These are phyloP conservation scores for Aplocera efformata DNA, from an alignment of 2,888 invertebrate species.

Conservation along the genomic window DNA sequence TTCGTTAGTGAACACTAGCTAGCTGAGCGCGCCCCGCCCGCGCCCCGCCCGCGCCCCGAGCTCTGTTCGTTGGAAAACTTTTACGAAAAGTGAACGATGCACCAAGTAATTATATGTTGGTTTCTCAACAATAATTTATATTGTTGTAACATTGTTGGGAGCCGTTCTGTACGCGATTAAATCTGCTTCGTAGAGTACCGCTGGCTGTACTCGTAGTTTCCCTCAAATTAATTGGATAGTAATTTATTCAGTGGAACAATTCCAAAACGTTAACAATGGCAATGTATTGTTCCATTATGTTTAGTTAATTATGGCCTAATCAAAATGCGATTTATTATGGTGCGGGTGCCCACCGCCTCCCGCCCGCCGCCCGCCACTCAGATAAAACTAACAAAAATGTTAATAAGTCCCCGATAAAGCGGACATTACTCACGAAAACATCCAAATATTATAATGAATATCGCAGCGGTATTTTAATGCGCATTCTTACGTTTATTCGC, in stretches of 20 bases:
- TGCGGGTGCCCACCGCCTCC: neutral
- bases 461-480: constrained; percentile 29
- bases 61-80: no score
- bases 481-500: constrained; percentile 23
- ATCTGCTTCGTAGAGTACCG: no score
- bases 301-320: constrained; percentile 16
- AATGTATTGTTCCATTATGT: constrained; percentile 16
- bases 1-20: no score
- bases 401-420: constrained; percentile 36
- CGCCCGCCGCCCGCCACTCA: constrained; percentile 12
- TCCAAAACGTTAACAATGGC: constrained; percentile 15
- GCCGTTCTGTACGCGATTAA: no score
- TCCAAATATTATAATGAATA: constrained; percentile 23
- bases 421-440: constrained; percentile 30
- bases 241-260: constrained; percentile 17
- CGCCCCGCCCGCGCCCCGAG: no score
- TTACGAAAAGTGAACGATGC: no score
- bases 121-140: no score
- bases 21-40: no score
- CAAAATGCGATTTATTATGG: constrained; percentile 24
- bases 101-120: no score
- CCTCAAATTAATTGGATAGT: constrained; percentile 5
- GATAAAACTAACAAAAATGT: constrained; percentile 43
- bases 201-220: neutral
- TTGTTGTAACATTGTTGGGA: no score